Evolutionary conservation across 2,113 vertebrate genomes (phyloP), one percentile per base, ranked within the genome.

Genomic region (Daboia siamensis): DNA sequence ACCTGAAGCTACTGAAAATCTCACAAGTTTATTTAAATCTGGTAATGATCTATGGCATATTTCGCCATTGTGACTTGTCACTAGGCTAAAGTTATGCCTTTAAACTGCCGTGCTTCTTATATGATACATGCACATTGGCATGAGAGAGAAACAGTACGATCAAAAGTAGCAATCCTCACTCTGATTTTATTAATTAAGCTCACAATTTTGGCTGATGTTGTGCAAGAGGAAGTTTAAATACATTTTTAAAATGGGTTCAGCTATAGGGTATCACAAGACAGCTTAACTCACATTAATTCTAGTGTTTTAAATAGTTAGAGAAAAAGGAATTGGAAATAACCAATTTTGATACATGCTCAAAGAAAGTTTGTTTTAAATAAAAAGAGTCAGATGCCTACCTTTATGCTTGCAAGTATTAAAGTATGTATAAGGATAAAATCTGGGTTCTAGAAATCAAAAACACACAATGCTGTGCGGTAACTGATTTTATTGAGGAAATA

Each of bases 331-430:
- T 57, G 88, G 57, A 39, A 89, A 61, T 64, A 93, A 64, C 56
- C 17, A 93, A 86, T 57, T 46, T 44, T 59, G 33, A 90, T 94
- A 96, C 86, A 88, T 96, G 92, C 86, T 93, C 95, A 90, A 93
- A n/a, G 9, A 91, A 69, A 92, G 5, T 55, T 94, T 88, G 61
- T 92, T 93, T 54, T 33, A 92, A 56, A 90, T 95, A 90, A 57
- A 21, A 85, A 61, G 80, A 51, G 54, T 57, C 74, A 93, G 86
- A 87, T 94, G 55, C 21, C 93, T 94, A 55, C 95, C 89, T 57
- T 39, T 91, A 51, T 9, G 74, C 48, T 93, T 91, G 87, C 91
- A 93, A 90, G 54, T 46, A 69, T 91, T 44, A 93, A 8, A 46
- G 90, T 94, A 6, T n/a, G 26, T 20, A 88, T 5, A 74, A 69